A percentile compares a stretch with the other conserved stretches of the same genome.
These are phyloP conservation scores for Pseudomyrmex flavicornis DNA, from an alignment of 1,140 invertebrate species.

Conservation along the genomic window DNA sequence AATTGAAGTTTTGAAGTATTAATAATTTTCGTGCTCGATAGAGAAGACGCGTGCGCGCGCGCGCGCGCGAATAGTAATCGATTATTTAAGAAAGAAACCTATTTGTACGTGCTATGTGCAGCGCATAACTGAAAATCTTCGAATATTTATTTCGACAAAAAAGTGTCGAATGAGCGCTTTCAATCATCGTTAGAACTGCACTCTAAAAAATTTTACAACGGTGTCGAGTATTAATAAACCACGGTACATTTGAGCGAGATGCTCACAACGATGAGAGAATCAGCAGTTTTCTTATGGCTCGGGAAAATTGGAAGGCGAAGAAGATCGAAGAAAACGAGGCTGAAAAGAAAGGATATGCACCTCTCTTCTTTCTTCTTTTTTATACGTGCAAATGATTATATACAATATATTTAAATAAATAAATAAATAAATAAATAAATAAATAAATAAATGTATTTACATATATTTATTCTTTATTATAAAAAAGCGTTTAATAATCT, in stretches of 20 bases:
- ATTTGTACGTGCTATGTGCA: not conserved
- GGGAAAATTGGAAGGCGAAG: conserved; percentile 49
- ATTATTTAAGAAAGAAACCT: conserved; percentile 8
- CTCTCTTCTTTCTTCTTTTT: too few species aligned
- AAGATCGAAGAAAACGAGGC: conserved; percentile 25
- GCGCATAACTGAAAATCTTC: not conserved
- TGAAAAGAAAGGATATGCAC: not conserved
- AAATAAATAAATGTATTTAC: too few species aligned
- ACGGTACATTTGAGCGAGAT: conserved; percentile 38
- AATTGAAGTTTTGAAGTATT: conserved; percentile 10
- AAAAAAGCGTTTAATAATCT: not conserved
- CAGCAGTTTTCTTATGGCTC: conserved; percentile 48
- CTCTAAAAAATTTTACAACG: conserved; percentile 37
- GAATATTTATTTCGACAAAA: conserved; percentile 33
- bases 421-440: too few species aligned
- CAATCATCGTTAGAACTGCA: not conserved
- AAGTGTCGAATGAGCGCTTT: not conserved
- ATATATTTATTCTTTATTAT: not conserved
- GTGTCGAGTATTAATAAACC: conserved; percentile 50
- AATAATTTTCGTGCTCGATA: not conserved
- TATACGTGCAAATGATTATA: too few species aligned
- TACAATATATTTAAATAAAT: too few species aligned
- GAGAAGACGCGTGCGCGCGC: not conserved
- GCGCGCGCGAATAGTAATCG: not conserved
- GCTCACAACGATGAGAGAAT: conserved; percentile 51